Evolutionary conservation across 2,113 vertebrate species (phyloP).

Genomic region (Lota lota): DNA sequence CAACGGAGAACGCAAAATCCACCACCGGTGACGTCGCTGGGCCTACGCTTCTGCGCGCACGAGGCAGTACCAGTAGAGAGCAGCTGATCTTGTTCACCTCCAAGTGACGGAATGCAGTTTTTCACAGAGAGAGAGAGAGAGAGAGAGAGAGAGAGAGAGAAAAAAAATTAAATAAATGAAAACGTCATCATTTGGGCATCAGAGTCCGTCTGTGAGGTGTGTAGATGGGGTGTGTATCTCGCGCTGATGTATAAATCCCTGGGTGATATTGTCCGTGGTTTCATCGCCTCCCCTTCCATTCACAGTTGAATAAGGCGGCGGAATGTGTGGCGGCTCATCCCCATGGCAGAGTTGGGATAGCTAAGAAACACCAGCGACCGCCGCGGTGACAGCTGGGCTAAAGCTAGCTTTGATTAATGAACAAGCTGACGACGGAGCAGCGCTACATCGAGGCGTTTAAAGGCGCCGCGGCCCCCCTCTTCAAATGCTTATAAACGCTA

Average conservation of each 20-base stretch:
- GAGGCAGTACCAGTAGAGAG: too few species aligned
- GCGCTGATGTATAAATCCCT: not conserved
- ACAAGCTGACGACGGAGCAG: slow-evolving; percentile 58
- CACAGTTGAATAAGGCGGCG: slow-evolving; percentile 46
- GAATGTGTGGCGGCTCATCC: slow-evolving; percentile 47
- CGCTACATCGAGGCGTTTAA: slow-evolving; percentile 38
- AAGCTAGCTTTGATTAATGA: slow-evolving; percentile 53
- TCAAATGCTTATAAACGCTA: slow-evolving; percentile 23
- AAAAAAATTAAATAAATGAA: not conserved
- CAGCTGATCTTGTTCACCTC: too few species aligned
- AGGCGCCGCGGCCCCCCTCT: slow-evolving; percentile 11
- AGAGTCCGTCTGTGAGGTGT: too few species aligned
- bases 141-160: too few species aligned
- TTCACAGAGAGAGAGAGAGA: not conserved
- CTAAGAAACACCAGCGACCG: slow-evolving; percentile 46
- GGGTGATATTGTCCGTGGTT: slow-evolving; percentile 36
- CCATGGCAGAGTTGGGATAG: slow-evolving; percentile 3
- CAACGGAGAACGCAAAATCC: too few species aligned
- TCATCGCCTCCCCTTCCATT: slow-evolving; percentile 59
- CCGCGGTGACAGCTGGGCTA: slow-evolving; percentile 56
- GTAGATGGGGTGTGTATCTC: not conserved
- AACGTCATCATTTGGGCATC: too few species aligned
- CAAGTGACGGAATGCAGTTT: too few species aligned
- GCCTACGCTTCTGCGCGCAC: too few species aligned
- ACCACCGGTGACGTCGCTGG: too few species aligned